Evolutionary conservation across 2,888 invertebrate species (phyloP).

Genomic region (Lampropteryx suffumata): DNA sequence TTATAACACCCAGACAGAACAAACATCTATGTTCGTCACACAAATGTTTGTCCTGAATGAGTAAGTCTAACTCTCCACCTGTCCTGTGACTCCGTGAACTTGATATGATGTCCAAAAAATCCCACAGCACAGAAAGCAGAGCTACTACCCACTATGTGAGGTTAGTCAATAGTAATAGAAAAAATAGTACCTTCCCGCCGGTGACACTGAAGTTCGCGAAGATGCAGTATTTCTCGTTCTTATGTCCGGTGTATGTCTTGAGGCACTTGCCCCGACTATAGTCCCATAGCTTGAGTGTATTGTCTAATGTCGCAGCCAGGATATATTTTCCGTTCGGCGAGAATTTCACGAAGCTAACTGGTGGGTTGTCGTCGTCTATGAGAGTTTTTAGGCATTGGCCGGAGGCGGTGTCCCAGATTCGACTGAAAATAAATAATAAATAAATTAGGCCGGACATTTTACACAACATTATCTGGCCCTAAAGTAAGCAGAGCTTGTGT

Average conservation of each 20-base stretch:
- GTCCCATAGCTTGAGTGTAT: conserved; percentile 99
- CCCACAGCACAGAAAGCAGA: no score
- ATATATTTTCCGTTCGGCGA: conserved; percentile 99
- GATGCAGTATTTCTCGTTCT: conserved; percentile 99
- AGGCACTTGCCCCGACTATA: conserved; percentile 99
- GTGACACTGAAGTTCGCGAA: conserved; percentile 99
- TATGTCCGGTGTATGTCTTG: conserved; percentile 99
- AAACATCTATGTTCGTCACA: no score
- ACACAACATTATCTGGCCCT: no score
- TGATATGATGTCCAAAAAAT: no score
- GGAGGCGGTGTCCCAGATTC: conserved; percentile 99
- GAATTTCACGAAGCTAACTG: conserved; percentile 99
- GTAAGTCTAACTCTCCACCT: no score
- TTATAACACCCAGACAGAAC: no score
- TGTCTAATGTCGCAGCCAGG: conserved; percentile 98
- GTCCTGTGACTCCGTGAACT: no score
- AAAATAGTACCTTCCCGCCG: conserved; percentile 98
- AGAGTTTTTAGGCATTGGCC: conserved; percentile 99
- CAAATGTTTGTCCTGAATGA: no score
- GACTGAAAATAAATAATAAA: conserved; percentile 82
- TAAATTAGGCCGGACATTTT: no score
- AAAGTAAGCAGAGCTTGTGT: no score
- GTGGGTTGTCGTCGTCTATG: conserved; percentile 99
- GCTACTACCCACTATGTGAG: no score
- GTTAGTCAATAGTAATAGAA: no score